Base-by-base conservation (phyloP, 2,113 vertebrate species). In the Marmota flaviventris region DNA sequence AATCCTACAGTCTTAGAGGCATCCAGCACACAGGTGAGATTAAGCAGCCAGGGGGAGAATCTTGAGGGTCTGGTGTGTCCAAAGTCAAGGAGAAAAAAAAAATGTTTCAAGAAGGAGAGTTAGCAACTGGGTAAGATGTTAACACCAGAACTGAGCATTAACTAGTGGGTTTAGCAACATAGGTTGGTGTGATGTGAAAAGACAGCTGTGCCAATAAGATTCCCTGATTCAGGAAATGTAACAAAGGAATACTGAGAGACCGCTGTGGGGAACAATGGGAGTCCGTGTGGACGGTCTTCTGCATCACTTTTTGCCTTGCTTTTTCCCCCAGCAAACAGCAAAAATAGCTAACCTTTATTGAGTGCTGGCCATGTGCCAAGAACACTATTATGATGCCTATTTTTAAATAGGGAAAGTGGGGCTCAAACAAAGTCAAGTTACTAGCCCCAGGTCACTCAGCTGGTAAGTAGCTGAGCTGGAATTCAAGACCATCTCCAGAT, bases 341-440 rank as follows among this genome's bases (percentile, higher is more conserved):
- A 97, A 97, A 97, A 98, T 96, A 98, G 96, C 97, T 92, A 97
- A 92, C 97, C 96, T 97, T 97, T 97, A 94, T 24, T 42, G 48
- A 95, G 95, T 84, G 63, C 53, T 98, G 97, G 96, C 94, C 45
- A 45, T 78, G 90, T 92, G 94, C 97, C 97, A 97, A 79, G 92
- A 97, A 91, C 78, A 78, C 87, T 95, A 97, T 97, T 96, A 93
- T 45, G 81, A 94, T 91, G 92, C 90, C 81, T 97, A 97, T 97
- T 98, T 98, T 98, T 97, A 96, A 97, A 90, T 22, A 92, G 78
- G 61, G 39, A 95, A 96, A 94, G 76, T 79, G 92, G 96, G 97
- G 90, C 97, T 97, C 96, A 94, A 95, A 92, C 77, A 91, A 95
- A 94, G 97, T 97, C 95, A 95, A 90, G 67, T 48, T 95, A 76